Evolutionary conservation across 2,888 invertebrate genomes (phyloP).

Genomic region (Trachelus tabidus): DNA sequence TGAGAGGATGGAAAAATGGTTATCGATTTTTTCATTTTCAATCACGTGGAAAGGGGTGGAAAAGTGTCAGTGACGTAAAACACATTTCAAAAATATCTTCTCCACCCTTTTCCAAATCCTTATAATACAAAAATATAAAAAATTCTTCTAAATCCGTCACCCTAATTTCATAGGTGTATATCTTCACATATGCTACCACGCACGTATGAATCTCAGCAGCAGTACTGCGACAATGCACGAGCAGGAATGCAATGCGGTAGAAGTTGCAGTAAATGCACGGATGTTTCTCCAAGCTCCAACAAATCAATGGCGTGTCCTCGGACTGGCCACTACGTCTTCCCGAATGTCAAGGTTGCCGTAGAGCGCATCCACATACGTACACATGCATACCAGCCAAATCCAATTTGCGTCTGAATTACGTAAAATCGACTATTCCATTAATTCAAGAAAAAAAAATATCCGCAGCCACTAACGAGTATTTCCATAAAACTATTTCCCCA

Average conservation of each 20-base stretch:
- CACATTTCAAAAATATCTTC: neutral
- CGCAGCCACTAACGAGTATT: neutral
- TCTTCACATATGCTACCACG: too few species aligned
- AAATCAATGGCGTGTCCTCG: slow-evolving; percentile 37
- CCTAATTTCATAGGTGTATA: too few species aligned
- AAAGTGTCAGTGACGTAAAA: neutral
- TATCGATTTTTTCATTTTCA: neutral
- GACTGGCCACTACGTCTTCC: slow-evolving; percentile 20
- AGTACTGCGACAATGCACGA: neutral
- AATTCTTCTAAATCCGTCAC: too few species aligned
- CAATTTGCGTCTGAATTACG: neutral
- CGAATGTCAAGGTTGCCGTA: slow-evolving; percentile 40
- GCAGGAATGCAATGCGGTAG: slow-evolving; percentile 38
- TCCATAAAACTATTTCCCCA: neutral
- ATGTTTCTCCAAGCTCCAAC: slow-evolving; percentile 29
- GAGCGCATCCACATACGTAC: neutral
- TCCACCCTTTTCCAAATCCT: too few species aligned
- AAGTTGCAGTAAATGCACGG: slow-evolving; percentile 38
- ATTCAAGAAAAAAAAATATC: neutral
- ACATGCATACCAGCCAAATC: neutral
- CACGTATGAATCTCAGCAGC: neutral
- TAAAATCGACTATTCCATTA: neutral
- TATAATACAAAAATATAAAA: too few species aligned
- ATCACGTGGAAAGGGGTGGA: neutral
- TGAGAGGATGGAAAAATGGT: neutral